Percentiles rank a stretch among this genome's conserved stretches.
phyloP scores from a whole-genome alignment of 2,797 vertebrate species.

The Fratercula arctica region DNA sequence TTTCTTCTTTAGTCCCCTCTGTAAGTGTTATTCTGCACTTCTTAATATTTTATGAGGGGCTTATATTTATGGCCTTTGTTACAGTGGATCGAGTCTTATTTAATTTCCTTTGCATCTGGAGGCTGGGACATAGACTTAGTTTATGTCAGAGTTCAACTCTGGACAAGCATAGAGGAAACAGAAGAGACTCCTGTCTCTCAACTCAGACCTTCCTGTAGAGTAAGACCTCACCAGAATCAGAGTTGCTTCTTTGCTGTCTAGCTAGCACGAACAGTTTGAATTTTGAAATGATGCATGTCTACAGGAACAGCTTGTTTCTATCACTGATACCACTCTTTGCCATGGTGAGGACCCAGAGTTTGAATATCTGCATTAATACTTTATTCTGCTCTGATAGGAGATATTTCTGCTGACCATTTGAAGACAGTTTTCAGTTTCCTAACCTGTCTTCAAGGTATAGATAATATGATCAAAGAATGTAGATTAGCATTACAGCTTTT shows the following conservation, averaged over 20 bases:
- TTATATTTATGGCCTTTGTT: not conserved
- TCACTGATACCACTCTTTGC: not conserved
- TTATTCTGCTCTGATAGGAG: not conserved
- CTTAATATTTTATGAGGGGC: not conserved
- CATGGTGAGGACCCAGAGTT: not conserved
- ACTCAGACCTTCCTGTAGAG: not conserved
- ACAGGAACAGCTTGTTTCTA: not conserved
- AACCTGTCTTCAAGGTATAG: not conserved
- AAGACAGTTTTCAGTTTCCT: not conserved
- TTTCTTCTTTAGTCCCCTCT: not conserved
- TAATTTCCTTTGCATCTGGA: not conserved
- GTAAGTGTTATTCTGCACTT: not conserved
- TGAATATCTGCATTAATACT: not conserved
- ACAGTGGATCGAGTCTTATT: not conserved
- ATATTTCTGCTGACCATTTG: not conserved
- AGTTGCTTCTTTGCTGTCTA: not conserved
- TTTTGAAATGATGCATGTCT: not conserved
- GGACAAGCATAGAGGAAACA: not conserved
- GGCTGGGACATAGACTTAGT: not conserved
- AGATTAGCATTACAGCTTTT: not conserved
- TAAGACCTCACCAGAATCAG: not conserved
- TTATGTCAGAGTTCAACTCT: not conserved
- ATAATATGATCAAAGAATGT: not conserved
- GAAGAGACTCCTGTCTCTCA: not conserved
- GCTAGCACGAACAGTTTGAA: not conserved